Percentiles rank a stretch among this genome's conserved stretches.
Evolutionary conservation across 2,888 invertebrate species (phyloP).

Genomic region (Tridacna gigas): DNA sequence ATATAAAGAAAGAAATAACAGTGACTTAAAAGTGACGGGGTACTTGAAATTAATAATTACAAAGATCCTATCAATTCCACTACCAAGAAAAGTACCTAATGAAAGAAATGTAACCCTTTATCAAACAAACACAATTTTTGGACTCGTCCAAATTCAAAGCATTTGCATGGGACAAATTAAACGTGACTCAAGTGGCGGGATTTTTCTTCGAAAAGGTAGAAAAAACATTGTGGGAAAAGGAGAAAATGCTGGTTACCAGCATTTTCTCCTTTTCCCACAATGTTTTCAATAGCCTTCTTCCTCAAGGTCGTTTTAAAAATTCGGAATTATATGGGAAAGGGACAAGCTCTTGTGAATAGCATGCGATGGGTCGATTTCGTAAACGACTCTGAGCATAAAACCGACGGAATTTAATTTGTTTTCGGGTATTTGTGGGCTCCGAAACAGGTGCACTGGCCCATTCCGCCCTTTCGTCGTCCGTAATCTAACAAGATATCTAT

Average conservation of each 20-base stretch:
- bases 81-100: slow-evolving; percentile 50
- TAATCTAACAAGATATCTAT: slow-evolving; percentile 59
- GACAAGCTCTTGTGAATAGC: slow-evolving; percentile 44
- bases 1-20: neutral
- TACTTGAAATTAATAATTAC: slow-evolving; percentile 59
- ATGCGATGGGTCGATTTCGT: slow-evolving; percentile 42
- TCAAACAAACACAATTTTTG: too few species aligned
- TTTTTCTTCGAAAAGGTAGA: too few species aligned
- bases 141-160: too few species aligned
- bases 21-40: slow-evolving; percentile 31
- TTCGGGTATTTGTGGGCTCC: slow-evolving; percentile 42
- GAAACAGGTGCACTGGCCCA: slow-evolving; percentile 60
- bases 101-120: slow-evolving; percentile 34
- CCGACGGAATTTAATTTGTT: slow-evolving; percentile 52
- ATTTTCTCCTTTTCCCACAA: too few species aligned
- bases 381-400: slow-evolving; percentile 27
- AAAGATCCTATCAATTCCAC: slow-evolving; percentile 46
- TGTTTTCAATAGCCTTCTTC: too few species aligned
- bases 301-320: too few species aligned
- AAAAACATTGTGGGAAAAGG: too few species aligned
- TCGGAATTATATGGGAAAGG: too few species aligned
- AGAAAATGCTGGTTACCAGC: too few species aligned
- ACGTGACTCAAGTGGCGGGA: too few species aligned
- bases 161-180: too few species aligned
- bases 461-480: slow-evolving; percentile 48